Conservation (phyloP, 2,888 invertebrate genomes). For the Drosophila acutilabella region DNA sequence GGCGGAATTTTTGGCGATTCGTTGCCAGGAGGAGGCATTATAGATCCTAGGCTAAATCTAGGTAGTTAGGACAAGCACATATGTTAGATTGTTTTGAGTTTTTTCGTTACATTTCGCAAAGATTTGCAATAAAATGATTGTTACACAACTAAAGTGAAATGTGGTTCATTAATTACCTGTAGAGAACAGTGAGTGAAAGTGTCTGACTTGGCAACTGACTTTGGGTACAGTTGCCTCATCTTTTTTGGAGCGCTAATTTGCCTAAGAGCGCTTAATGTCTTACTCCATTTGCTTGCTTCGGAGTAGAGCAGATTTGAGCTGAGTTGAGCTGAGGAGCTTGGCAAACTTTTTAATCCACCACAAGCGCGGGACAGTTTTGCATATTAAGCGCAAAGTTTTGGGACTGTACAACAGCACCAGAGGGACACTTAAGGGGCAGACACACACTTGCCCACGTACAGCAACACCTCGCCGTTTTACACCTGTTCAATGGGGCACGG, state of each 20-base stretch:
- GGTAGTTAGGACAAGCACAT: slow-evolving; percentile 27
- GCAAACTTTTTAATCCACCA: slow-evolving; percentile 83
- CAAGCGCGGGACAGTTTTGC: slow-evolving; percentile 80
- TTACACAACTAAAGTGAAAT: neutral
- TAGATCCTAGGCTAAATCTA: slow-evolving; percentile 53
- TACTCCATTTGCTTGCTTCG: slow-evolving; percentile 74
- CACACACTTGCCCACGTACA: slow-evolving; percentile 29
- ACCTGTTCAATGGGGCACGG: slow-evolving; percentile 71
- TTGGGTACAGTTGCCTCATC: slow-evolving; percentile 49
- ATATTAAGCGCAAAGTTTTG: slow-evolving; percentile 78
- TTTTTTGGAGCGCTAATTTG: slow-evolving; percentile 60
- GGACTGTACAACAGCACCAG: slow-evolving; percentile 63
- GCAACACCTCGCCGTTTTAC: slow-evolving; percentile 48
- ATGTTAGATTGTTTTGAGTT: slow-evolving; percentile 5
- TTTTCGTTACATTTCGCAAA: neutral
- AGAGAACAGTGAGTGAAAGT: slow-evolving; percentile 8
- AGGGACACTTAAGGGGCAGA: slow-evolving; percentile 70
- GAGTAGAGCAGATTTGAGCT: slow-evolving; percentile 5
- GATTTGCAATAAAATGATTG: slow-evolving; percentile 17
- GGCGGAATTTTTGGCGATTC: slow-evolving; percentile 46
- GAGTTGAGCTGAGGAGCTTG: slow-evolving; percentile 40
- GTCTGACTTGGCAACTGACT: slow-evolving; percentile 11
- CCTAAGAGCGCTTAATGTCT: slow-evolving; percentile 75
- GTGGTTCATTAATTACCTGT: slow-evolving; percentile 13
- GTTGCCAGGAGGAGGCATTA: slow-evolving; percentile 48